Percentiles rank a stretch among this genome's conserved stretches.
Evolutionary conservation across 2,888 invertebrate species (phyloP).

Genomic region (Caenorhabditis becei): DNA sequence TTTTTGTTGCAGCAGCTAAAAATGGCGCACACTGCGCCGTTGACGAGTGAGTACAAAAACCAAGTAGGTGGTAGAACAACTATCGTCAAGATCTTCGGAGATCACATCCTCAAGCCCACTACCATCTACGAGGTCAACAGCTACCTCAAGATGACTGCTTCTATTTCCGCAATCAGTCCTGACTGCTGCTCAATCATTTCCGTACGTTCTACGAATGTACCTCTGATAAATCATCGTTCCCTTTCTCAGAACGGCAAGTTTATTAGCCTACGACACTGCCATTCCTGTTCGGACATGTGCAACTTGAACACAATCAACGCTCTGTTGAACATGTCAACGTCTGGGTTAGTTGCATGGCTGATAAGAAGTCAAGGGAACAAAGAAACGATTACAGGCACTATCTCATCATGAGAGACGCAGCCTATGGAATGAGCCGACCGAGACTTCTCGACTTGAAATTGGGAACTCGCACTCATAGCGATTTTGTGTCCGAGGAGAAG

Average conservation of each 20-base stretch:
- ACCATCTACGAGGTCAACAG: conserved; percentile 3
- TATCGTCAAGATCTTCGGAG: conserved; percentile 2
- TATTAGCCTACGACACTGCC: not conserved
- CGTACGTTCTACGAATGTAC: not conserved
- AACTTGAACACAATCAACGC: not conserved
- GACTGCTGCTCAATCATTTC: conserved; percentile 3
- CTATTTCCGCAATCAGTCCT: conserved; percentile 3
- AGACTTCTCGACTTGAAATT: conserved; percentile 31
- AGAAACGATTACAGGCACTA: conserved; percentile 18
- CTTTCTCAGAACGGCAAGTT: conserved; percentile 18
- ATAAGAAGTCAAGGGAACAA: conserved; percentile 1
- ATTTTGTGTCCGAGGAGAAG: conserved; percentile 23
- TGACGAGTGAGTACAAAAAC: not conserved
- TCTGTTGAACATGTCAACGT: not conserved
- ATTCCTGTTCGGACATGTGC: not conserved
- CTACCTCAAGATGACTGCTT: conserved; percentile 18
- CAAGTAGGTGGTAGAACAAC: conserved; percentile 21
- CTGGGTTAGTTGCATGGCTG: conserved; percentile 8
- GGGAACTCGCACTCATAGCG: conserved; percentile 34
- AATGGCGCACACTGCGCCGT: not conserved
- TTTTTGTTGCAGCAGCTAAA: conserved; percentile 9
- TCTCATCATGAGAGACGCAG: conserved; percentile 20
- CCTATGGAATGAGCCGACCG: conserved; percentile 12
- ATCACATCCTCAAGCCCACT: conserved; percentile 38
- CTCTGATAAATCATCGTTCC: not conserved